Evolutionary conservation across 2,797 vertebrate genomes (phyloP).

Genomic region (Cynodonichthys magdalenae): DNA sequence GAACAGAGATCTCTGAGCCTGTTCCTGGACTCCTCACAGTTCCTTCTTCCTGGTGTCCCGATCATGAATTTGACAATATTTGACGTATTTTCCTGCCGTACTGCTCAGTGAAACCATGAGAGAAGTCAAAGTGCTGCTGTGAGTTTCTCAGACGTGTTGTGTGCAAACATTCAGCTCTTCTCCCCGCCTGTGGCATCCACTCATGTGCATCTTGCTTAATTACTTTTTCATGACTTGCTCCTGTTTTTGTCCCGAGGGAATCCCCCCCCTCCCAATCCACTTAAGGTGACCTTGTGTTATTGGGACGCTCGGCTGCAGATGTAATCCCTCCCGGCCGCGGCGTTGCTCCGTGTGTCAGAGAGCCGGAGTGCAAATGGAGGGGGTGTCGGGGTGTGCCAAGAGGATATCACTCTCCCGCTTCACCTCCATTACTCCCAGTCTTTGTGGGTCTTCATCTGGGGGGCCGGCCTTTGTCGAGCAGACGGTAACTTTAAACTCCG

Average conservation of each 20-base stretch:
- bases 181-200: conserved; percentile 58
- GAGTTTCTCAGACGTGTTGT: conserved; percentile 32
- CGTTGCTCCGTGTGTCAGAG: conserved; percentile 10
- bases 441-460: conserved; percentile 8
- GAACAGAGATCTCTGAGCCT: conserved; percentile 18
- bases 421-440: conserved; percentile 43
- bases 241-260: conserved; percentile 61
- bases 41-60: no score
- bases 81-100: no score
- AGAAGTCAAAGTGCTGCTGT: neutral
- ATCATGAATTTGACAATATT: no score
- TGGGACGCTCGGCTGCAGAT: conserved; percentile 58
- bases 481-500: conserved; percentile 28
- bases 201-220: conserved; percentile 74
- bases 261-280: conserved; percentile 51
- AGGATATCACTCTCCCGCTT: conserved; percentile 44
- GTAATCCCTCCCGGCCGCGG: conserved; percentile 48
- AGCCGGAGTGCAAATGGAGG: conserved; percentile 38
- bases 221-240: conserved; percentile 74
- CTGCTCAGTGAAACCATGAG: no score
- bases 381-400: conserved; percentile 30
- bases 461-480: neutral
- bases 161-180: conserved; percentile 40
- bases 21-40: no score
- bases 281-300: conserved; percentile 75